These are phyloP conservation scores for Himalopsyche tibetana DNA, from an alignment of 2,888 invertebrate species.

Conservation along the genomic window DNA sequence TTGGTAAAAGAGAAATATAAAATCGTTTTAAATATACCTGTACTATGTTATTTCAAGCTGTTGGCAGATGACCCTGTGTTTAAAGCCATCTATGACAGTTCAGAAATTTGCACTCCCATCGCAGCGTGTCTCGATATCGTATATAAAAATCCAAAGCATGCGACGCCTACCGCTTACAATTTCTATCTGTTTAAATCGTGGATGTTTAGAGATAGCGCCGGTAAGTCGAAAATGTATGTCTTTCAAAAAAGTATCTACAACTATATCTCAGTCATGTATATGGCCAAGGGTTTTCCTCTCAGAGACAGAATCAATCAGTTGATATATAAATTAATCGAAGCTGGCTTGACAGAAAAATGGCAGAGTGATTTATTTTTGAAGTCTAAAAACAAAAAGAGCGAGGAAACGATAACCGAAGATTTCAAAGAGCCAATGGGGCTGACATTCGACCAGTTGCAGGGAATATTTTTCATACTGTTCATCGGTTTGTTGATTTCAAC, in stretches of 20 bases:
- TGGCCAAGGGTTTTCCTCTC: not conserved
- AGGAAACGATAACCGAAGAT: not conserved
- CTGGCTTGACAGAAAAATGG: not conserved
- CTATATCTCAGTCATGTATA: not conserved
- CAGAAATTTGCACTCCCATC: not conserved
- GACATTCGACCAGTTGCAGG: not conserved
- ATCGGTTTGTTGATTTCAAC: constrained; percentile 1
- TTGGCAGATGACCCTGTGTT: not conserved
- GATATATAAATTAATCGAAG: not conserved
- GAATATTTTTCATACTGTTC: not conserved
- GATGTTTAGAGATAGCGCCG: not conserved
- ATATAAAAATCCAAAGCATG: not conserved
- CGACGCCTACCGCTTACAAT: not conserved
- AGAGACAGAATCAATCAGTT: not conserved
- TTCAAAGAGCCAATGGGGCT: not conserved
- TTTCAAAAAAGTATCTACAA: not conserved
- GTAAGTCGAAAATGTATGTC: not conserved
- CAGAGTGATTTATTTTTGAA: not conserved
- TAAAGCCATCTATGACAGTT: constrained; percentile 11
- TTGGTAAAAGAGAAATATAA: not conserved
- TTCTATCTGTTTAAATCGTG: constrained; percentile 11
- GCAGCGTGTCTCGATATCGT: not conserved
- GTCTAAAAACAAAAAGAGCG: not conserved
- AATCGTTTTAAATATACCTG: not conserved
- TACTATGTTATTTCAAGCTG: not conserved